Percentiles rank a stretch among this genome's conserved stretches.
phyloP scores from a whole-genome alignment of 2,888 invertebrate species.

The Leucoptera coffeella region DNA sequence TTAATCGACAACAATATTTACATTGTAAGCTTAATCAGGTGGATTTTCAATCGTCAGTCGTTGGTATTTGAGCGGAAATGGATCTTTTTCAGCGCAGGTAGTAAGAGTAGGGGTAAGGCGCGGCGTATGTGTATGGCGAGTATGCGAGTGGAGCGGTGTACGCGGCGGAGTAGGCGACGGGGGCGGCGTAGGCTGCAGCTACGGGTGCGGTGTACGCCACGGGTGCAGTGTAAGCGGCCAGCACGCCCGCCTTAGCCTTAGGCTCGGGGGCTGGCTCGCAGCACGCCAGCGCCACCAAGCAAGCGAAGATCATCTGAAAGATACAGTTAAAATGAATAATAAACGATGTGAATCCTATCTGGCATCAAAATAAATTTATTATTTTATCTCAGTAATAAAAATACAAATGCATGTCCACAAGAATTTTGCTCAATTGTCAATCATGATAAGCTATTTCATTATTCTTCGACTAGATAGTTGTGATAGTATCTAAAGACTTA shows the following conservation, averaged over 20 bases:
- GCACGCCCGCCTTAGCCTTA: slow-evolving; percentile 5
- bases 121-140: slow-evolving; percentile 9
- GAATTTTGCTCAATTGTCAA: no score
- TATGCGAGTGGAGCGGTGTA: slow-evolving; percentile 5
- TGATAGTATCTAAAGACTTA: neutral
- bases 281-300: slow-evolving; percentile 11
- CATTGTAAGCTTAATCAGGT: no score
- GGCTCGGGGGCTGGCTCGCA: slow-evolving; percentile 10
- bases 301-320: slow-evolving; percentile 12
- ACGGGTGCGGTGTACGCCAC: slow-evolving; percentile 10
- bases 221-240: slow-evolving; percentile 5
- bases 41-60: no score
- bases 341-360: no score
- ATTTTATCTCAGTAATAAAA: no score
- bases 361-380: no score
- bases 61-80: no score
- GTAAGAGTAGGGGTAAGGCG: slow-evolving; percentile 15
- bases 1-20: no score
- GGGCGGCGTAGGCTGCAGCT: slow-evolving; percentile 10
- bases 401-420: no score
- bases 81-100: slow-evolving; percentile 3
- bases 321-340: slow-evolving; percentile 5
- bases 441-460: no score
- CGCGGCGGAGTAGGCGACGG: slow-evolving; percentile 10
- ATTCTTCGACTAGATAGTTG: neutral